Conservation (phyloP, 1,140 invertebrate genomes). For the Aporrectodea caliginosa region DNA sequence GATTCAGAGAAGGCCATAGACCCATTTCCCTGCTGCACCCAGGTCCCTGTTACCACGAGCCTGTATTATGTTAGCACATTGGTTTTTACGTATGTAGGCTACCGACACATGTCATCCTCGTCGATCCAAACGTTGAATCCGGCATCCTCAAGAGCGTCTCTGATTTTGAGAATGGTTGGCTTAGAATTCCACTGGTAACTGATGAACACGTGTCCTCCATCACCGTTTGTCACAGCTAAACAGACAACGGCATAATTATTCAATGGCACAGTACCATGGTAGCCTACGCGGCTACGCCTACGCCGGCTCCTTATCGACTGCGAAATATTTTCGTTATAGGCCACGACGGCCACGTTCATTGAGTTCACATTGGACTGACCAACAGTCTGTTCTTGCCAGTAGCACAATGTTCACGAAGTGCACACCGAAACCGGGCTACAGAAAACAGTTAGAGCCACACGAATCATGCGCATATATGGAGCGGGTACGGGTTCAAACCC, state of each 20-base stretch:
- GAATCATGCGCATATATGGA: no score
- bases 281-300: neutral
- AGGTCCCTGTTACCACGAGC: neutral
- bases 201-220: constrained; percentile 43
- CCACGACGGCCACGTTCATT: neutral
- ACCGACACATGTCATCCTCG: constrained; percentile 36
- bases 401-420: no score
- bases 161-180: constrained; percentile 39
- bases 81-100: neutral
- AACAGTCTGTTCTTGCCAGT: neutral
- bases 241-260: neutral
- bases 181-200: constrained; percentile 46
- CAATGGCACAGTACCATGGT: neutral
- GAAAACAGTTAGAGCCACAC: no score
- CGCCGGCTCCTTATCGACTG: no score
- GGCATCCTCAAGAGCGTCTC: constrained; percentile 35
- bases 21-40: neutral
- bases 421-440: no score
- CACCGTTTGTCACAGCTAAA: constrained; percentile 32
- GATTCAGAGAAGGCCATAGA: no score
- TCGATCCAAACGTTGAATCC: constrained; percentile 38
- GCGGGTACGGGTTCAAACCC: no score
- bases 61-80: neutral
- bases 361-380: neutral
- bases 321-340: neutral